These are phyloP conservation scores for Nineta flava DNA, from an alignment of 2,888 invertebrate species.

Conservation along the genomic window DNA sequence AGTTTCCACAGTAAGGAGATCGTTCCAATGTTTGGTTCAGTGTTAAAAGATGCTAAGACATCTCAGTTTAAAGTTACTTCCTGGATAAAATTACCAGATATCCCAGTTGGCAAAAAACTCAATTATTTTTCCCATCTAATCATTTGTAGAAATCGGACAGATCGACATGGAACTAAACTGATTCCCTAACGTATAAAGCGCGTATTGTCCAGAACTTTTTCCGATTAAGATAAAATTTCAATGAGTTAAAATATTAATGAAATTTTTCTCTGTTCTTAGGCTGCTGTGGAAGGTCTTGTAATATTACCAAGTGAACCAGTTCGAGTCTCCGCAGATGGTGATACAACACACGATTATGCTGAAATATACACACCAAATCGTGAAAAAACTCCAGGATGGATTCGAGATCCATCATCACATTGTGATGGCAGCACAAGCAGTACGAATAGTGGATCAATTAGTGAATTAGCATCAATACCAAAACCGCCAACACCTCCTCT, in stretches of 20 bases:
- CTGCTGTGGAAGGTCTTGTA: constrained; percentile 37
- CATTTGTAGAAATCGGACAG: too few relatives aligned
- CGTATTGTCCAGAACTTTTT: too few relatives aligned
- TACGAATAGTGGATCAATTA: constrained; percentile 14
- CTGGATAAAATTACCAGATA: too few relatives aligned
- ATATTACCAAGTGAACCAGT: constrained; percentile 34
- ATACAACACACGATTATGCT: constrained; percentile 74
- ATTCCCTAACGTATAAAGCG: too few relatives aligned
- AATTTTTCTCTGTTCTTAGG: constrained; percentile 22
- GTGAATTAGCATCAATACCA: constrained; percentile 20
- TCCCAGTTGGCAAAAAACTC: too few relatives aligned
- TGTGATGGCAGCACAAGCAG: constrained; percentile 15
- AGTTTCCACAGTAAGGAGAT: too few relatives aligned
- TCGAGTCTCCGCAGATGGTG: constrained; percentile 46
- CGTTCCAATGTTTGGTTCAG: too few relatives aligned
- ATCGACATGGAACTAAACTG: too few relatives aligned
- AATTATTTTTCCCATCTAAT: too few relatives aligned
- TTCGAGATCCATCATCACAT: constrained; percentile 18
- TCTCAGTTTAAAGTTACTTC: too few relatives aligned
- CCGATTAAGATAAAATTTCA: too few relatives aligned
- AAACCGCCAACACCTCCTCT: constrained; percentile 79
- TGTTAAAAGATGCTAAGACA: too few relatives aligned
- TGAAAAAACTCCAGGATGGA: constrained; percentile 31
- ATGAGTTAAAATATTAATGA: not conserved
- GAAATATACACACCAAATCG: constrained; percentile 88